phyloP scores from a whole-genome alignment of 1,140 invertebrate genomes.

The Platyscapa corneri region DNA sequence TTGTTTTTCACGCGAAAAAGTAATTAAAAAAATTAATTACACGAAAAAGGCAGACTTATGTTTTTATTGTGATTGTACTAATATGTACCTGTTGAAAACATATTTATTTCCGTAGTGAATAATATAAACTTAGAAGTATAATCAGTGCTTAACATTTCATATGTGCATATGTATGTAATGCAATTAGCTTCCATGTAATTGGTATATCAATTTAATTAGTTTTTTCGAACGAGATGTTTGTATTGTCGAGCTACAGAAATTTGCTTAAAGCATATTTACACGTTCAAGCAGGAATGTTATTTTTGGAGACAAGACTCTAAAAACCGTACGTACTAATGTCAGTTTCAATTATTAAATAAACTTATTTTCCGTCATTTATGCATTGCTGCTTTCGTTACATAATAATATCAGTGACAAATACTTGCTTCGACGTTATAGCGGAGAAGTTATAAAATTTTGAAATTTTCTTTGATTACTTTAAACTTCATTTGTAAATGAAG shows the following conservation, averaged over 20 bases:
- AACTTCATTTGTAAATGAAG: not conserved
- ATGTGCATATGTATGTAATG: not conserved
- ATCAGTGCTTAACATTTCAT: not conserved
- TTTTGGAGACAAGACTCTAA: not conserved
- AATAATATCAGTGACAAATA: not conserved
- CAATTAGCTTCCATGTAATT: not conserved
- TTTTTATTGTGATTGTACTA: not conserved
- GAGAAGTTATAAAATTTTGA: not conserved
- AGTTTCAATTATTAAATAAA: conserved; percentile 7
- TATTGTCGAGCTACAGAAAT: not conserved
- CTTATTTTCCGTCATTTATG: not conserved
- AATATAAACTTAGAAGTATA: not conserved
- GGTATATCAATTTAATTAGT: not conserved
- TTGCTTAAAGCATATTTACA: not conserved
- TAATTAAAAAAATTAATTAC: too few species aligned
- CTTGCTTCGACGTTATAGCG: not conserved
- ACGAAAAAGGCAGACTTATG: too few species aligned
- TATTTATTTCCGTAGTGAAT: not conserved
- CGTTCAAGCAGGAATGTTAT: not conserved
- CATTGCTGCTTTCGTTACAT: not conserved
- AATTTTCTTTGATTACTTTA: not conserved
- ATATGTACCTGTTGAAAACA: not conserved
- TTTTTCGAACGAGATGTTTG: not conserved
- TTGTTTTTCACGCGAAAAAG: too few species aligned
- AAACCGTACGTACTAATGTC: not conserved